Evolutionary conservation across 2,113 vertebrate species (phyloP).

Genomic region (Spheniscus mendiculus): DNA sequence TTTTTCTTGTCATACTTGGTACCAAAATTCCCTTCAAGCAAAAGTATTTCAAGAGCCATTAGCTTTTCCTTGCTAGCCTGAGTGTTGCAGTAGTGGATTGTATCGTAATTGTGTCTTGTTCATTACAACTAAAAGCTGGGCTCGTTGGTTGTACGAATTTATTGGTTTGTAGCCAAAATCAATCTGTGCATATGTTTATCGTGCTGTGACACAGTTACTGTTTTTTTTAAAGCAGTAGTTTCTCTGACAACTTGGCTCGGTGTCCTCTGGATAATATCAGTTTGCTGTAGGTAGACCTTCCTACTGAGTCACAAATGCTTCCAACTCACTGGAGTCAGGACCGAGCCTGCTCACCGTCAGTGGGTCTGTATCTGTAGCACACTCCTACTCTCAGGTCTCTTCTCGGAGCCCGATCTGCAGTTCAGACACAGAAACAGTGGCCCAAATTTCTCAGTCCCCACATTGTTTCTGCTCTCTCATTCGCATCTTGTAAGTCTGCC

Average conservation of each 20-base stretch:
- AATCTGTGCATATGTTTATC: slow-evolving; percentile 41
- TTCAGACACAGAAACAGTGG: background rate
- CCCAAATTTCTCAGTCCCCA: background rate
- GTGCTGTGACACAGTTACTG: slow-evolving; percentile 3
- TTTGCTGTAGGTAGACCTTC: background rate
- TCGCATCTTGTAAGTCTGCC: background rate
- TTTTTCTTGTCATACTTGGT: background rate
- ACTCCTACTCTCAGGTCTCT: background rate
- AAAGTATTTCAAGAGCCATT: background rate
- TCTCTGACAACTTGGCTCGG: background rate
- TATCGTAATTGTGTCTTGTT: background rate
- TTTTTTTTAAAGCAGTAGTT: slow-evolving; percentile 22
- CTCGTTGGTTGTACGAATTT: background rate
- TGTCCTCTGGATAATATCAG: background rate
- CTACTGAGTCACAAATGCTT: background rate
- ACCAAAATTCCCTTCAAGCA: background rate
- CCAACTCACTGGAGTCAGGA: rapidly evolving
- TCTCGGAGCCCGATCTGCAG: background rate
- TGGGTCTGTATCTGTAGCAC: background rate
- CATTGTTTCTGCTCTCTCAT: background rate
- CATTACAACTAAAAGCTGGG: background rate
- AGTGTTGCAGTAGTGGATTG: background rate
- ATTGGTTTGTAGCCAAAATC: slow-evolving; percentile 32
- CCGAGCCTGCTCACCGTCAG: rapidly evolving
- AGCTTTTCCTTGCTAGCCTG: background rate